Conservation (phyloP, 2,113 vertebrate genomes). For the Smithornis capensis region DNA sequence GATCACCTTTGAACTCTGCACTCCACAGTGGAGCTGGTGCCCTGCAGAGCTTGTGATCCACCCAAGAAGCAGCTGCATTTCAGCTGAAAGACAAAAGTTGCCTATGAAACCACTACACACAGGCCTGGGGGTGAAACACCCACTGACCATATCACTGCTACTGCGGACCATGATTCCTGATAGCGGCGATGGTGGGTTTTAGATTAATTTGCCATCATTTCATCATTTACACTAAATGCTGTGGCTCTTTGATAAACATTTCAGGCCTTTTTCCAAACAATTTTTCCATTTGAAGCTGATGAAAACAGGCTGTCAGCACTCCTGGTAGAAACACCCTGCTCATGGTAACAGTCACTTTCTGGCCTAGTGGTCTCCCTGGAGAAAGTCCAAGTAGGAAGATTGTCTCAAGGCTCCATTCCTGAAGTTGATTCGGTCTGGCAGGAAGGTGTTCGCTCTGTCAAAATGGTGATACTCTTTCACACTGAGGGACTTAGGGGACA, state of each 20-base stretch:
- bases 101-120: background rate
- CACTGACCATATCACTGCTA: background rate
- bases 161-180: background rate
- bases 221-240: slow-evolving; percentile 50
- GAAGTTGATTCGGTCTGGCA: background rate
- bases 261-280: slow-evolving; percentile 63
- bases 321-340: background rate
- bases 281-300: slow-evolving; percentile 42
- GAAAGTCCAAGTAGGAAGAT: slow-evolving; percentile 28
- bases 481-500: background rate
- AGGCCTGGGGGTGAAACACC: background rate
- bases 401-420: background rate
- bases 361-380: slow-evolving; percentile 43
- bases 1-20: background rate
- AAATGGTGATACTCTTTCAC: background rate
- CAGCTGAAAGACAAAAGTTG: background rate
- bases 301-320: slow-evolving; percentile 66
- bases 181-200: background rate
- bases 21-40: background rate
- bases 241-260: slow-evolving; percentile 60
- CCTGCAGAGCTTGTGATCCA: background rate
- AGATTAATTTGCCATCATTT: slow-evolving; percentile 49
- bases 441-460: background rate
- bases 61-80: background rate
- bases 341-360: slow-evolving; percentile 24